A percentile compares a stretch with the other conserved stretches of the same genome.
phyloP scores from a whole-genome alignment of 2,888 invertebrate species.

The Molorchus minor region DNA sequence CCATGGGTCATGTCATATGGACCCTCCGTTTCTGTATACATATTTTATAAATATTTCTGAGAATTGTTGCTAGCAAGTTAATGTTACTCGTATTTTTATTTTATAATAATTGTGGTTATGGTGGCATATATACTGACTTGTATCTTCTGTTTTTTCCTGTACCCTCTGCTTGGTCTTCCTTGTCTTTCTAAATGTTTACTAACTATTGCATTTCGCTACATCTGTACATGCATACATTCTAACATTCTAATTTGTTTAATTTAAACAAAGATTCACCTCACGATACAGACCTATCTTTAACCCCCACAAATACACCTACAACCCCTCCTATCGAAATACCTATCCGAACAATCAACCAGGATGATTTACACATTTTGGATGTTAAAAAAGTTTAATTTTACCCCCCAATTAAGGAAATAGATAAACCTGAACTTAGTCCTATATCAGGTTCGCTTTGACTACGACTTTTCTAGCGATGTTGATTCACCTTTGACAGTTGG shows the following conservation, averaged over 20 bases:
- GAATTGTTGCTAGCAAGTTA: not conserved
- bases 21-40: too few relatives aligned
- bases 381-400: conserved; percentile 39
- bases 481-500: conserved; percentile 47
- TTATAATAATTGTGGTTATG: conserved; percentile 36
- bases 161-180: conserved; percentile 41
- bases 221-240: conserved; percentile 24
- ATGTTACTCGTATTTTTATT: conserved; percentile 14
- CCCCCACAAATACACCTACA: conserved; percentile 57
- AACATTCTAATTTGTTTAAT: conserved; percentile 32
- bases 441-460: conserved; percentile 59
- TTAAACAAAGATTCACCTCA: conserved; percentile 43
- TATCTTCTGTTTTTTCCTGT: conserved; percentile 52
- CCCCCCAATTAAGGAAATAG: conserved; percentile 41
- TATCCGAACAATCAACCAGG: conserved; percentile 59
- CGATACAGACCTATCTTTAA: conserved; percentile 49
- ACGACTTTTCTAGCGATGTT: conserved; percentile 50
- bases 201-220: conserved; percentile 30
- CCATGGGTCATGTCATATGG: too few relatives aligned
- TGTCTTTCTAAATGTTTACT: conserved; percentile 30
- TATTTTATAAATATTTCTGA: too few relatives aligned
- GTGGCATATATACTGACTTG: conserved; percentile 47
- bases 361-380: conserved; percentile 39
- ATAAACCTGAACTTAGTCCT: conserved; percentile 53
- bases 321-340: conserved; percentile 58